Conservation (phyloP, 2,888 invertebrate genomes). For the Leucoma salicis region DNA sequence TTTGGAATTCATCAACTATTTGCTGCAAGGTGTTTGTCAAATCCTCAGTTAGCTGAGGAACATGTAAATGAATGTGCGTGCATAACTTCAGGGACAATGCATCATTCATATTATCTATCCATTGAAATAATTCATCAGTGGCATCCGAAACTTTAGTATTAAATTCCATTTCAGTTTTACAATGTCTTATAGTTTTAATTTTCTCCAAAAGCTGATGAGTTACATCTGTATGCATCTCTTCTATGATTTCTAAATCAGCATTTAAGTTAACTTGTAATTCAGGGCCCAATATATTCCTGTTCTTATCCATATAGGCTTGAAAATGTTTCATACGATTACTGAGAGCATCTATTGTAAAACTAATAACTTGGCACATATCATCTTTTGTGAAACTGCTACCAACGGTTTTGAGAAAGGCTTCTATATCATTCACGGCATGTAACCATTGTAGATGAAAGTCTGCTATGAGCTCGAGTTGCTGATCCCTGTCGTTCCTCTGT, state of each 20-base stretch:
- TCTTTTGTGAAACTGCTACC: conserved; percentile 41
- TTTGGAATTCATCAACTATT: conserved; percentile 56
- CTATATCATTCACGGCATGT: conserved; percentile 57
- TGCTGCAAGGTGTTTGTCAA: conserved; percentile 62
- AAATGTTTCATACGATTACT: conserved; percentile 57
- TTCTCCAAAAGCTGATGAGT: conserved; percentile 46
- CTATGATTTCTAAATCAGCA: conserved; percentile 67
- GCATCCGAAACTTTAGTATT: conserved; percentile 42
- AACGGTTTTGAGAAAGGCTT: conserved; percentile 48
- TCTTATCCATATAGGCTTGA: conserved; percentile 55
- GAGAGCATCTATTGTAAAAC: conserved; percentile 62
- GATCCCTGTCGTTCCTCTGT: conserved; percentile 36
- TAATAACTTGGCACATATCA: conserved; percentile 54
- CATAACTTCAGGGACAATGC: conserved; percentile 50
- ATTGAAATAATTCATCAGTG: conserved; percentile 55
- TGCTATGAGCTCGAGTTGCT: conserved; percentile 54
- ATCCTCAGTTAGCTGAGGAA: conserved; percentile 49
- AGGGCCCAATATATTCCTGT: conserved; percentile 40
- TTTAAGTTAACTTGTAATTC: conserved; percentile 45
- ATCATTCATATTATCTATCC: conserved; percentile 69
- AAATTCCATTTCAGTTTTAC: conserved; percentile 47
- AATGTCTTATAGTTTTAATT: conserved; percentile 53
- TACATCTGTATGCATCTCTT: conserved; percentile 68
- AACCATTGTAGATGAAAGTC: conserved; percentile 71
- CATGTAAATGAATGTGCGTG: conserved; percentile 52